Conservation (phyloP, 2,113 vertebrate genomes). For the Coryphaenoides rupestris region DNA sequence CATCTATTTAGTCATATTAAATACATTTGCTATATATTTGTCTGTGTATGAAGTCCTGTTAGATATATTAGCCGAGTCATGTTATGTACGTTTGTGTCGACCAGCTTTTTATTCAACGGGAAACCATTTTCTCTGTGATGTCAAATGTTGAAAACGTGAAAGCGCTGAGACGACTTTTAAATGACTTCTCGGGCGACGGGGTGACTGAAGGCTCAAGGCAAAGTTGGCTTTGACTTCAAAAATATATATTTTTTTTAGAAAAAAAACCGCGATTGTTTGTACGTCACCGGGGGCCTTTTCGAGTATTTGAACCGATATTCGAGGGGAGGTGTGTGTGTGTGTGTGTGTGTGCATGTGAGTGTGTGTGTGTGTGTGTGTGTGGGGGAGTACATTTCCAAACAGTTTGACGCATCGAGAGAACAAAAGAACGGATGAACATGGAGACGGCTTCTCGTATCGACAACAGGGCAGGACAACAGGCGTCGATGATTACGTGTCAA, state of each 20-base stretch:
- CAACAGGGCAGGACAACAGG: too few species aligned
- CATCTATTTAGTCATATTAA: too few species aligned
- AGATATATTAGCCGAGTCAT: slow-evolving; percentile 38
- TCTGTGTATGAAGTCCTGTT: slow-evolving; percentile 8
- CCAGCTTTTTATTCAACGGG: background rate
- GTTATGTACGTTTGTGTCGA: slow-evolving; percentile 3
- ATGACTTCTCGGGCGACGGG: background rate
- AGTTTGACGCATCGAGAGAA: background rate
- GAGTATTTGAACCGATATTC: background rate
- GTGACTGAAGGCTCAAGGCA: slow-evolving; percentile 52
- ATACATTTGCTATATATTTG: background rate
- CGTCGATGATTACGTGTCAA: too few species aligned
- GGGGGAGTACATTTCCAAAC: background rate
- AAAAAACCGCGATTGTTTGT: background rate
- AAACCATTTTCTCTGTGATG: background rate
- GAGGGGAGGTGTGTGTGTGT: too few species aligned
- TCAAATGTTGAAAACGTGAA: background rate
- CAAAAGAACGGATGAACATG: too few species aligned
- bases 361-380: too few species aligned
- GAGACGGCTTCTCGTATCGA: too few species aligned
- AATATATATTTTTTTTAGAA: slow-evolving; percentile 8
- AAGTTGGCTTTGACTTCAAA: slow-evolving; percentile 55
- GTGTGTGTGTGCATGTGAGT: too few species aligned
- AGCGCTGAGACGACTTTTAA: background rate
- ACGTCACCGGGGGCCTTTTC: background rate